These are phyloP conservation scores for Calyptommatus sinebrachiatus DNA, from an alignment of 2,113 vertebrate species.

Conservation along the genomic window DNA sequence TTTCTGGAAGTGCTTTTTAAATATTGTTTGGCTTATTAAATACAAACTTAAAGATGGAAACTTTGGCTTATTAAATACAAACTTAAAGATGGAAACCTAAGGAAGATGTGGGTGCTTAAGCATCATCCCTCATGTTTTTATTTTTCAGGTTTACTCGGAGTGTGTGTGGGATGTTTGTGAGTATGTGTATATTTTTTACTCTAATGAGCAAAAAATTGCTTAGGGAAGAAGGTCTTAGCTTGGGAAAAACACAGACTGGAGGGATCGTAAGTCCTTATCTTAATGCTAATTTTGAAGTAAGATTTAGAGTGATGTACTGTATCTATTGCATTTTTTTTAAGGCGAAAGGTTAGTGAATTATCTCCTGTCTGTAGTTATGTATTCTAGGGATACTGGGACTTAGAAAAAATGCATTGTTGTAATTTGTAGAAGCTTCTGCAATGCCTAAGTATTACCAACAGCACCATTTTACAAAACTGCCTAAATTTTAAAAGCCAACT, in stretches of 20 bases:
- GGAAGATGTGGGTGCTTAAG: not conserved
- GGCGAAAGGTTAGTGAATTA: not conserved
- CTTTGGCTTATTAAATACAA: too few species aligned
- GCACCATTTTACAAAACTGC: not conserved
- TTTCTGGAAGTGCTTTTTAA: too few species aligned
- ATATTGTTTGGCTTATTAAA: not conserved
- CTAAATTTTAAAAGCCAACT: conserved; percentile 15
- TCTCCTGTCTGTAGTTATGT: not conserved
- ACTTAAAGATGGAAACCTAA: not conserved
- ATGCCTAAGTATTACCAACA: conserved; percentile 7
- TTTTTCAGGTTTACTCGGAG: not conserved
- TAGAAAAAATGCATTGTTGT: not conserved
- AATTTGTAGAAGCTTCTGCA: conserved; percentile 6
- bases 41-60: not conserved
- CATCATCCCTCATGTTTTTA: not conserved
- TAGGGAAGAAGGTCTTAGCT: not conserved
- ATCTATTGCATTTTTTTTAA: too few species aligned
- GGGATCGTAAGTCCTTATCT: not conserved
- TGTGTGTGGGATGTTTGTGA: not conserved
- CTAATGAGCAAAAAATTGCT: not conserved
- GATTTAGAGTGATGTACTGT: not conserved
- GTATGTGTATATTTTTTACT: not conserved
- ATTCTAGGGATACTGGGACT: not conserved
- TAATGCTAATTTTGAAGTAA: not conserved
- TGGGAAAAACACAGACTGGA: not conserved